Percentiles rank a stretch among this genome's conserved stretches.
Evolutionary conservation across 2,888 invertebrate species (phyloP).

Genomic region (Molorchus minor): DNA sequence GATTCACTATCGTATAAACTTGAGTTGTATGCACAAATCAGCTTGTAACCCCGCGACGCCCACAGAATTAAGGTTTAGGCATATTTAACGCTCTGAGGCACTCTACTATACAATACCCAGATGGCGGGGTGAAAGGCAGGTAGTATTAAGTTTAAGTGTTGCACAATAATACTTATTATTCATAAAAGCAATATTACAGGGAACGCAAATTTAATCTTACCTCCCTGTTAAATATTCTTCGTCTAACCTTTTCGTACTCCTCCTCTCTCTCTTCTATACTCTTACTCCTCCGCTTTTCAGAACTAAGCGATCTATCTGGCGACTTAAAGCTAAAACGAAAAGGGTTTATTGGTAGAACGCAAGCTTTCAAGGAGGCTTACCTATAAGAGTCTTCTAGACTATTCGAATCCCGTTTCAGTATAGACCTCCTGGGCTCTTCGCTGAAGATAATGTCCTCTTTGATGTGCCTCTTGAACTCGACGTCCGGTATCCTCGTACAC

Average conservation of each 20-base stretch:
- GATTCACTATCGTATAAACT: no score
- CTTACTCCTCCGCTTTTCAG: slow-evolving; percentile 77
- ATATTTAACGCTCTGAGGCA: no score
- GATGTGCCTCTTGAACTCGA: slow-evolving; percentile 76
- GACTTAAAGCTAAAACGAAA: slow-evolving; percentile 64
- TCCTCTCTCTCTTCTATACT: slow-evolving; percentile 93
- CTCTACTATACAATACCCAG: no score
- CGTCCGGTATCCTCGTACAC: slow-evolving; percentile 74
- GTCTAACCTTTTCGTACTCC: slow-evolving; percentile 85
- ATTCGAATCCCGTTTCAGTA: slow-evolving; percentile 83
- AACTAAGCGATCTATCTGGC: slow-evolving; percentile 70
- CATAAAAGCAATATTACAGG: no score
- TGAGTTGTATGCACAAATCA: no score
- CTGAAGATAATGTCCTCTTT: slow-evolving; percentile 71
- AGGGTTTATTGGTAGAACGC: neutral
- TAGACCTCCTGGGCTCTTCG: slow-evolving; percentile 78
- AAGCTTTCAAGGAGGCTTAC: slow-evolving; percentile 27
- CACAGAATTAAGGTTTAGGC: no score
- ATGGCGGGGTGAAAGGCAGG: no score
- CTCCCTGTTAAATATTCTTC: slow-evolving; percentile 82
- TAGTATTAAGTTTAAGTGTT: no score
- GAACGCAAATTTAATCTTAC: slow-evolving; percentile 41
- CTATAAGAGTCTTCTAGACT: slow-evolving; percentile 77
- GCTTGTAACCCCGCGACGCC: no score
- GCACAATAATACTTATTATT: no score